Base-by-base conservation (phyloP, 2,888 invertebrate species). In the Periphyllus acericola region DNA sequence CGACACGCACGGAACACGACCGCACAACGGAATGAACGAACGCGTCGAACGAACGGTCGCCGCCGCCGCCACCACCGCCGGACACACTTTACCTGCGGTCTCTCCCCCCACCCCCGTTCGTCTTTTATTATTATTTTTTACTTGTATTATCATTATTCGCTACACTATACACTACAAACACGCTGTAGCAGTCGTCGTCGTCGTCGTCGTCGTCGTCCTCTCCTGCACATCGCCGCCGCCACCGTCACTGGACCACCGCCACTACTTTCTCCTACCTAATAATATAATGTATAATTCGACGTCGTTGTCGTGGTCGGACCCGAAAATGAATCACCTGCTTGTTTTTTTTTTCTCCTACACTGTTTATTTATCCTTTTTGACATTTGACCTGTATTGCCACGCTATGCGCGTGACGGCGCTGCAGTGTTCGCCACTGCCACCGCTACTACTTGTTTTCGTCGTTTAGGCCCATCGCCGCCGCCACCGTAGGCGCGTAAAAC, bases 1-100 rank as follows among this genome's bases (percentile, higher is more conserved):
- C 87, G n/a, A 81, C 80, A 9, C 60, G 55, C 52, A 40, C 46
- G 40, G 29, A n/a, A 52, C 71, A 17, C 87, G 81, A 74, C 80
- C 74, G 81, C 40, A 81, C 87, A 29, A 75, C 87, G 55, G 87
- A 87, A 87, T 80, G 86, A 87, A 80, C 52, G 52, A 25, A 83
- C 71, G 68, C 4, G 6, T 40, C n/a, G n/a, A 40, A 2, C 21
- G 21, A n/a, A 17, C 14, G 11, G 46, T n/a, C 46, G 52, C n/a
- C 46, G 40, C 36, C 40, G 40, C 36, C n/a, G 55, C n/a, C 74
- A 40, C 21, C 79, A 72, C 71, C 72, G 32, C 60, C 72, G 87
- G 72, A 66, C 81, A 55, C 85, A 46, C 80, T 86, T 79, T 74
- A 74, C 86, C 86, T 55, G 86, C 55, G 29, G 40, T 21, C 32